Conservation (phyloP, 2,113 vertebrate genomes). For the Promerops cafer region DNA sequence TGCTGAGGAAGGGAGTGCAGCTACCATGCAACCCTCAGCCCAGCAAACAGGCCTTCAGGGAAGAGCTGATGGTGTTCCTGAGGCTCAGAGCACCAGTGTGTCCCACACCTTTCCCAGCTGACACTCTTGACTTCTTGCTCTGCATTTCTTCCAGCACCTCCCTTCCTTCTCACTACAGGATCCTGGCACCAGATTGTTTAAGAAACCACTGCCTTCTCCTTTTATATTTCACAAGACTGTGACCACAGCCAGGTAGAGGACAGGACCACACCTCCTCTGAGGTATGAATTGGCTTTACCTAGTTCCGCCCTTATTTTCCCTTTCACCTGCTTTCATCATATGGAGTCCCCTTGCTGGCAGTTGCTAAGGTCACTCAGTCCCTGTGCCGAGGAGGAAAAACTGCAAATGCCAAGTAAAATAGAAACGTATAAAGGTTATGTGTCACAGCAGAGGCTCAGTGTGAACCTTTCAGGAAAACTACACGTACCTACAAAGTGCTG, state of each 20-base stretch:
- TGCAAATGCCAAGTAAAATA: not conserved
- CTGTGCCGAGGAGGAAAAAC: not conserved
- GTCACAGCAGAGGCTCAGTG: not conserved
- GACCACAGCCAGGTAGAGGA: not conserved
- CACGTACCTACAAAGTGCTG: not conserved
- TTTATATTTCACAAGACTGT: slow-evolving; percentile 53
- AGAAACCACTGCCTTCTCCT: not conserved
- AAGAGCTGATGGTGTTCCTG: not conserved
- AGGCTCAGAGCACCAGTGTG: not conserved
- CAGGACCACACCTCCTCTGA: slow-evolving; percentile 45
- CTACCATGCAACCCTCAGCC: not conserved
- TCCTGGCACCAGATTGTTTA: not conserved
- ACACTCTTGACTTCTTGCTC: not conserved
- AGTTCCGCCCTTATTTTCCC: slow-evolving; percentile 32
- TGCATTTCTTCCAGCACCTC: slow-evolving; percentile 21
- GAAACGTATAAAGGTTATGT: not conserved
- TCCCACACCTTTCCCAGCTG: not conserved
- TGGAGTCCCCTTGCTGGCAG: slow-evolving; percentile 26
- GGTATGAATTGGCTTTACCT: slow-evolving; percentile 24
- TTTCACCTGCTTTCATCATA: slow-evolving; percentile 57
- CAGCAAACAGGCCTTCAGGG: not conserved
- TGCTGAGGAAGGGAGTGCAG: not conserved
- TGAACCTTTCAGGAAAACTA: not conserved
- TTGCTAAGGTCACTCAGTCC: slow-evolving; percentile 37
- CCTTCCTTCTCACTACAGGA: not conserved